These are phyloP conservation scores for Panthera uncia DNA, from an alignment of 2,113 vertebrate species.

Conservation along the genomic window DNA sequence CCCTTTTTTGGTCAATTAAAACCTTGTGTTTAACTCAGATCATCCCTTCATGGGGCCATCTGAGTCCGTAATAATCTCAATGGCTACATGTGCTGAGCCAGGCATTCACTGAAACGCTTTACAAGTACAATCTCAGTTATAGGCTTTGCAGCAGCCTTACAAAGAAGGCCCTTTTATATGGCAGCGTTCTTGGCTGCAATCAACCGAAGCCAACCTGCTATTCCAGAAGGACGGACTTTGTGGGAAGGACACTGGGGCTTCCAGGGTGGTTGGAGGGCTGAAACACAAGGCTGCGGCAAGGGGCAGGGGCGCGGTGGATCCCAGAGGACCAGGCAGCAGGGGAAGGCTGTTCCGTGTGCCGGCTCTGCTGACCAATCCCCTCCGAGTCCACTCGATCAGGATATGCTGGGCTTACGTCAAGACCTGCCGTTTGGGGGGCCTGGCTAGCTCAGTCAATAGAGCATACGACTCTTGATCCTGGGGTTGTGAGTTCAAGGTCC, in stretches of 20 bases:
- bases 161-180: conserved; percentile 3
- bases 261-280: neutral
- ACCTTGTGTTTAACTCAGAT: conserved; percentile 1
- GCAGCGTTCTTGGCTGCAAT: neutral
- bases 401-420: neutral
- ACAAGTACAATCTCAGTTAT: neutral
- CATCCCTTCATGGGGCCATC: neutral
- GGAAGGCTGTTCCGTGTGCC: neutral
- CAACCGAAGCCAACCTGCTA: neutral
- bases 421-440: neutral
- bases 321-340: neutral
- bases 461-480: neutral
- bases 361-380: accelerated
- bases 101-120: neutral
- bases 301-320: neutral
- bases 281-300: too few relatives aligned
- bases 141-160: neutral
- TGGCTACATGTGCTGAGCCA: neutral
- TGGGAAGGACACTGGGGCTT: neutral
- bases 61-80: neutral
- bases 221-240: neutral
- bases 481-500: neutral
- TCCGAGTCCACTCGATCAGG: neutral
- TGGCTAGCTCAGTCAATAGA: neutral
- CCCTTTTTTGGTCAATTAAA: neutral